A percentile compares a stretch with the other conserved stretches of the same genome.
These are phyloP conservation scores for Tragulus kanchil DNA, from an alignment of 2,113 vertebrate genomes.

Conservation along the genomic window DNA sequence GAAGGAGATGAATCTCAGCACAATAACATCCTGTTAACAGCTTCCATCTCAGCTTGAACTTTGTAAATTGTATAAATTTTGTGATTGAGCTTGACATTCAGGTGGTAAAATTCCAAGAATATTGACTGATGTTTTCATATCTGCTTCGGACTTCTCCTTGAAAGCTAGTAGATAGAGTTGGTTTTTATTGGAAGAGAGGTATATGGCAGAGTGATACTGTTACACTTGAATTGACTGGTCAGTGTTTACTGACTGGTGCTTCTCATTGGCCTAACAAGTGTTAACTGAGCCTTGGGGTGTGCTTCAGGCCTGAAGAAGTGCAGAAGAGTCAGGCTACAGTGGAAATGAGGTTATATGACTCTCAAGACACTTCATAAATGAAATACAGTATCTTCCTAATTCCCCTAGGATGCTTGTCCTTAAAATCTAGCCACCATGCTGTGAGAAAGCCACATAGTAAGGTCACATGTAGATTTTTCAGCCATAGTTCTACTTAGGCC, in stretches of 20 bases:
- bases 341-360: conserved; percentile 20
- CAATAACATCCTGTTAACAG: background rate
- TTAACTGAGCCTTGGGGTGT: background rate
- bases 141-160: background rate
- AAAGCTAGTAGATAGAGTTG: background rate
- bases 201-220: background rate
- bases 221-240: background rate
- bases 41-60: conserved; percentile 8
- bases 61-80: background rate
- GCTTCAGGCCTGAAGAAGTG: background rate
- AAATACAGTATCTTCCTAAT: background rate
- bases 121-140: background rate
- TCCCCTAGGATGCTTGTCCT: background rate
- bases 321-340: background rate
- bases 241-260: background rate
- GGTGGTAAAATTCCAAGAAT: background rate
- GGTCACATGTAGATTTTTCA: background rate
- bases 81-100: background rate
- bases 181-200: background rate
- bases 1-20: background rate
- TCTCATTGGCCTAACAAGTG: background rate
- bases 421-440: background rate
- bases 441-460: background rate
- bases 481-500: background rate
- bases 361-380: conserved; percentile 36